Conservation (phyloP, 2,888 invertebrate species). For the Pseudeuparius sepicola region DNA sequence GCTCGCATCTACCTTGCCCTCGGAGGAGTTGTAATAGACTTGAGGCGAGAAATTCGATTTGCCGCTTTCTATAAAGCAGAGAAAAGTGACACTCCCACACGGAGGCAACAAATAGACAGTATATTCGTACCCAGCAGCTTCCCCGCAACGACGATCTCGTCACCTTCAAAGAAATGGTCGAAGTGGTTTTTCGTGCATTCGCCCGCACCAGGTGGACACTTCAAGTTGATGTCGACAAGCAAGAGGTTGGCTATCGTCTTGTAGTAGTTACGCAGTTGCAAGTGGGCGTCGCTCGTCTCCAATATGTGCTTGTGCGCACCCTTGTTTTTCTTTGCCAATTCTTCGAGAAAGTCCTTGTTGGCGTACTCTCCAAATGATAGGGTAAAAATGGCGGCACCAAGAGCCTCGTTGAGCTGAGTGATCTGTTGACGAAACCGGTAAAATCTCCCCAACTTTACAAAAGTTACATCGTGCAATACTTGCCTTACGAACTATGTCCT, state of each 20-base stretch:
- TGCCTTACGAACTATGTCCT: no score
- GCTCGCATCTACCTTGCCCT: no score
- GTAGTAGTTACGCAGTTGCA: conserved; percentile 58
- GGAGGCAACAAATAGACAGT: no score
- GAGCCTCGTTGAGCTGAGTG: conserved; percentile 43
- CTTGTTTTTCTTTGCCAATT: conserved; percentile 52
- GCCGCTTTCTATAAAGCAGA: no score
- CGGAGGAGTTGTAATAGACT: no score
- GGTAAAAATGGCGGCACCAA: conserved; percentile 47
- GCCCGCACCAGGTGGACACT: conserved; percentile 48
- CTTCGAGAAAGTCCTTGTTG: conserved; percentile 54
- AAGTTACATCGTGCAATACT: no score
- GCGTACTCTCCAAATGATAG: conserved; percentile 64
- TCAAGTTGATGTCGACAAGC: conserved; percentile 53
- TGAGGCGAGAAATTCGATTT: no score
- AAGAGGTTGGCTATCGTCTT: conserved; percentile 58
- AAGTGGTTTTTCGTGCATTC: conserved; percentile 47
- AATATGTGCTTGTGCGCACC: conserved; percentile 63
- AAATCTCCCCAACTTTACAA: no score
- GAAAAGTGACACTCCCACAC: no score
- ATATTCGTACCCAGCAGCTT: neutral
- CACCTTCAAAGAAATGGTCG: conserved; percentile 50
- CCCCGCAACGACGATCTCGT: conserved; percentile 1
- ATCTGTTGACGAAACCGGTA: no score
- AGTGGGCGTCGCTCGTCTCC: conserved; percentile 57